These are phyloP conservation scores for Macrophya annulata DNA, from an alignment of 2,888 invertebrate genomes.

Conservation along the genomic window DNA sequence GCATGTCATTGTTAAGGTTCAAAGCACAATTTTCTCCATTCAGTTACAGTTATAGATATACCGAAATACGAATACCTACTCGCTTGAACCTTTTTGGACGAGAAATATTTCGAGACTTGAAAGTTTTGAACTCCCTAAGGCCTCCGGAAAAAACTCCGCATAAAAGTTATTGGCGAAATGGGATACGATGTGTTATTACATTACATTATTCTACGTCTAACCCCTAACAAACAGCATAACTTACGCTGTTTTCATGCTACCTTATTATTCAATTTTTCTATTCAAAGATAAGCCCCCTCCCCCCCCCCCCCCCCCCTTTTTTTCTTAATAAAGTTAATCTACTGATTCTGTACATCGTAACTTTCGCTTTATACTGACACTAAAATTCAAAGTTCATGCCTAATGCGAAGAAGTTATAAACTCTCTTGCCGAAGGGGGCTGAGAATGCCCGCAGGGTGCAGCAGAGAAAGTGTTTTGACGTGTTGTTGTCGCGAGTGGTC, in stretches of 20 bases:
- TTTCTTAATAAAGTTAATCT: background rate
- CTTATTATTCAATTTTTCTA: background rate
- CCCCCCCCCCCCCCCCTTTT: too few species aligned
- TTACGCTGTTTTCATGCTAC: background rate
- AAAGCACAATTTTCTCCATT: background rate
- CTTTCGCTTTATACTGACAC: background rate
- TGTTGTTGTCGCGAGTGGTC: constrained; percentile 57
- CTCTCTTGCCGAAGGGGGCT: constrained; percentile 19
- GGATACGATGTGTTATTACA: background rate
- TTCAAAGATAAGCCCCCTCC: background rate
- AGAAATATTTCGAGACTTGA: background rate
- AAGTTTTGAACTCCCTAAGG: background rate
- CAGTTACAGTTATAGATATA: background rate
- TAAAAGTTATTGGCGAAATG: background rate
- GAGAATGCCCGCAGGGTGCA: constrained; percentile 14
- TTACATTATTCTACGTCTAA: background rate
- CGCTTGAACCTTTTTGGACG: background rate
- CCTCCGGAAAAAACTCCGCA: background rate
- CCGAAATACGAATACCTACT: background rate
- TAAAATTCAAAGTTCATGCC: background rate
- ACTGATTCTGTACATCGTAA: background rate
- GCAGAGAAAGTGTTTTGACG: constrained; percentile 58
- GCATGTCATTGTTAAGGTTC: background rate
- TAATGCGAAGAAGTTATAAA: constrained; percentile 40
- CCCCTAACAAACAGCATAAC: background rate